Evolutionary conservation across 2,888 invertebrate genomes (phyloP).

Genomic region (Synergus gifuensis): DNA sequence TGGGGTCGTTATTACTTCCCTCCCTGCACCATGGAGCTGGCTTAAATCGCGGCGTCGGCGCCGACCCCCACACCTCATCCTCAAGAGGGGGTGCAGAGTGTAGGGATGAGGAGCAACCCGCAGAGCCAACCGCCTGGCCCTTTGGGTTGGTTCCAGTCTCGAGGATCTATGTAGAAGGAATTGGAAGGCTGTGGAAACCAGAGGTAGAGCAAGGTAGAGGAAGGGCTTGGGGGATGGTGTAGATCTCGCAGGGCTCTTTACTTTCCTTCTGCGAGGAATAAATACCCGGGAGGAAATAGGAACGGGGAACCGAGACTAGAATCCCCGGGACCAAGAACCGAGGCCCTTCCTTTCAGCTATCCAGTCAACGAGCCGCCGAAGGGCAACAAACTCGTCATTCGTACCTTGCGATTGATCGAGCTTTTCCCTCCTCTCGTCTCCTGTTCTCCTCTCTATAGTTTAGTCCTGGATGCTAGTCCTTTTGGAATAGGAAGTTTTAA

Average conservation of each 20-base stretch:
- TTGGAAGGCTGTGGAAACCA: not conserved
- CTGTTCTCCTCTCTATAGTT: not conserved
- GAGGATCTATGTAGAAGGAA: constrained; percentile 6
- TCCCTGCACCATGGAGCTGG: constrained; percentile 55
- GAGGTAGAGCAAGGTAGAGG: constrained; percentile 9
- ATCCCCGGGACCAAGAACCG: constrained; percentile 33
- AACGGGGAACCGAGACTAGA: constrained; percentile 25
- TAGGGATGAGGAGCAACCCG: constrained; percentile 20
- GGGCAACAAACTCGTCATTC: constrained; percentile 41
- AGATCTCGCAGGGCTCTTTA: constrained; percentile 10
- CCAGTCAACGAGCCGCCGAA: constrained; percentile 14
- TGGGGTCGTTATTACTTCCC: constrained; percentile 74
- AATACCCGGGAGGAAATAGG: constrained; percentile 20
- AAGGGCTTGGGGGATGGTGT: constrained; percentile 10
- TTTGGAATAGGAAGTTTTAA: no score
- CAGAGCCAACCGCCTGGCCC: constrained; percentile 19
- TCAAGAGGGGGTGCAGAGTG: not conserved
- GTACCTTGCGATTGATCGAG: constrained; percentile 38
- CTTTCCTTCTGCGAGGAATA: constrained; percentile 23
- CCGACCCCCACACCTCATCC: constrained; percentile 43
- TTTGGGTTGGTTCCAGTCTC: constrained; percentile 14
- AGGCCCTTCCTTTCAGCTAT: not conserved
- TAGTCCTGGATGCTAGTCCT: no score
- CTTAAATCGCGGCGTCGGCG: constrained; percentile 56
- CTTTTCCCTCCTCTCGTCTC: constrained; percentile 6